Evolutionary conservation across 2,888 invertebrate species (phyloP).

Genomic region (Pollenia angustigena): DNA sequence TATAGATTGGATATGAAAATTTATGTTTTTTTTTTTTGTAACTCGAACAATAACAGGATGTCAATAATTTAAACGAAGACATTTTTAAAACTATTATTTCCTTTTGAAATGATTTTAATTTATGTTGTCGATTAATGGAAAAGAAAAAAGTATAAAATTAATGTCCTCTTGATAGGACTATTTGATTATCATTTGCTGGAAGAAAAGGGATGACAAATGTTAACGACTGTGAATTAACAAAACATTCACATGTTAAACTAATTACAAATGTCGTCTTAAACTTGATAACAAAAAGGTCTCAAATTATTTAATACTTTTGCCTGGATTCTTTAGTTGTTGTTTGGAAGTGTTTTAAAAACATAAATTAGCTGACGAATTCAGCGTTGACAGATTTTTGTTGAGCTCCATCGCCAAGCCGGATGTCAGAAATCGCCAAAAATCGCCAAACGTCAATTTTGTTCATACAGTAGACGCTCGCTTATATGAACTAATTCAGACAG

Average conservation of each 20-base stretch:
- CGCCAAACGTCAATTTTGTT: too few species aligned
- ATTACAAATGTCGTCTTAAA: constrained; percentile 56
- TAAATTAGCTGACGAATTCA: neutral
- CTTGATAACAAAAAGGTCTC: neutral
- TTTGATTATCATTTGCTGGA: constrained; percentile 1
- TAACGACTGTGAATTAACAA: constrained; percentile 35
- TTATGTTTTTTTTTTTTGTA: constrained; percentile 48
- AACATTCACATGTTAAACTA: constrained; percentile 38
- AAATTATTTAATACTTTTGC: too few species aligned
- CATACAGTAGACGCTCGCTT: too few species aligned
- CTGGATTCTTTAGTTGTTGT: too few species aligned
- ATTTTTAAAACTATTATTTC: constrained; percentile 63
- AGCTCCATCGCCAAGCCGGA: too few species aligned
- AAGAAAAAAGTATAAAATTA: neutral
- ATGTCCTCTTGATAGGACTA: constrained; percentile 9
- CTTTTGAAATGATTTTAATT: constrained; percentile 25
- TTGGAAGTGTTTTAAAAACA: neutral
- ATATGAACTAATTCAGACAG: too few species aligned
- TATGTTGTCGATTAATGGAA: constrained; percentile 1
- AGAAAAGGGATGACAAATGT: constrained; percentile 37
- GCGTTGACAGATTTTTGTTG: too few species aligned
- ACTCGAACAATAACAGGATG: constrained; percentile 57
- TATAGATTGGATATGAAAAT: constrained; percentile 37
- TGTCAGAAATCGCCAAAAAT: too few species aligned
- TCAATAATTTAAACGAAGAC: constrained; percentile 67